Evolutionary conservation across 2,113 vertebrate genomes (phyloP).

Genomic region (Egretta garzetta): DNA sequence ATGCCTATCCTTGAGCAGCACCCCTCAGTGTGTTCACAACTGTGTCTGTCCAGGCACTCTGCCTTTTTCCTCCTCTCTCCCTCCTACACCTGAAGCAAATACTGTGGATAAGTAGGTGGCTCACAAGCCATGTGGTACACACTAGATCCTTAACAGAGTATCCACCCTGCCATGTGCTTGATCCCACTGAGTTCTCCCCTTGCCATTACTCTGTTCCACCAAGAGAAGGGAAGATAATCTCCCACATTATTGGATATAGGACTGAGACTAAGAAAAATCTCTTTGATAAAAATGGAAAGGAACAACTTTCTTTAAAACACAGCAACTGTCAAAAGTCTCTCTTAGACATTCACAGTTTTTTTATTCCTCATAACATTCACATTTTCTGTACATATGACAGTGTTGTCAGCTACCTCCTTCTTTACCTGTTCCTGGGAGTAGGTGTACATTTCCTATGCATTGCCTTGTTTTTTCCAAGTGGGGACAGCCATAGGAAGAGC

Average conservation of each 20-base stretch:
- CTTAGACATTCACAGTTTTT: neutral
- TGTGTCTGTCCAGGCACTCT: accelerated
- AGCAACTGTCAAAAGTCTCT: neutral
- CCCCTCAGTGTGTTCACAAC: neutral
- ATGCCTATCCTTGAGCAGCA: neutral
- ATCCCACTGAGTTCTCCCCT: neutral
- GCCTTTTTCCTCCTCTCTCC: neutral
- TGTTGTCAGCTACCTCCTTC: neutral
- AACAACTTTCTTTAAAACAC: neutral
- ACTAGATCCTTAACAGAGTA: neutral
- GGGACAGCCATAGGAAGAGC: neutral
- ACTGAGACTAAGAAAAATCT: neutral
- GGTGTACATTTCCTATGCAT: neutral
- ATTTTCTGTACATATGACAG: neutral
- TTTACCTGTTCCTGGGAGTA: neutral
- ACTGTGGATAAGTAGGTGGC: accelerated
- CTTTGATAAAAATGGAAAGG: neutral
- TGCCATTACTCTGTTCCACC: neutral
- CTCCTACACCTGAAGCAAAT: neutral
- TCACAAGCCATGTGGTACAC: neutral
- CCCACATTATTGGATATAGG: neutral
- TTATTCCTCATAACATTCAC: neutral
- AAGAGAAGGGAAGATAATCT: neutral
- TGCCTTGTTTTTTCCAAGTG: neutral
- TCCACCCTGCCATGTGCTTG: accelerated